Conservation (phyloP, 2,113 vertebrate species). For the Riparia riparia region DNA sequence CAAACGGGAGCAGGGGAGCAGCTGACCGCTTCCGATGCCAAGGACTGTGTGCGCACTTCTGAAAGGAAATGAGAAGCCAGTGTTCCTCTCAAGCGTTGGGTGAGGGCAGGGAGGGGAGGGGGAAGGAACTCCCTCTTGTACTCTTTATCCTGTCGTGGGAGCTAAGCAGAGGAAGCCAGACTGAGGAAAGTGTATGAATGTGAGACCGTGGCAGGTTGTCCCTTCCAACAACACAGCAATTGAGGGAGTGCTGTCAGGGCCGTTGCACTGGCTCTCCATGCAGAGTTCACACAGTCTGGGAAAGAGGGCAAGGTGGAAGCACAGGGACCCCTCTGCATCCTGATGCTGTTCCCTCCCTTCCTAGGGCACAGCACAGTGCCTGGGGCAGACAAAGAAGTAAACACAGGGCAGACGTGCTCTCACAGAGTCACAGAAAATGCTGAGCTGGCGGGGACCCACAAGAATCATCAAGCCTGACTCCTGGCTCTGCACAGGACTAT, state of each 20-base stretch:
- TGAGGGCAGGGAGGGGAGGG: neutral
- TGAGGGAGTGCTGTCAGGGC: neutral
- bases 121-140: neutral
- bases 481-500: neutral
- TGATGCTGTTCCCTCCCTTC: neutral
- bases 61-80: neutral
- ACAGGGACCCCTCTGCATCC: neutral
- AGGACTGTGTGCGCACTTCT: neutral
- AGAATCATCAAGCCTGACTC: neutral
- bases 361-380: accelerated
- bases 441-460: neutral
- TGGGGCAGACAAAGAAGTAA: neutral
- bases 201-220: neutral
- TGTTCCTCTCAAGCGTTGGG: neutral
- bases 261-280: accelerated
- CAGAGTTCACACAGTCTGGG: neutral
- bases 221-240: neutral
- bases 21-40: constrained; percentile 14
- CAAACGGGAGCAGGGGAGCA: neutral
- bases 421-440: neutral
- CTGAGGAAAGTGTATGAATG: neutral
- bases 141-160: neutral
- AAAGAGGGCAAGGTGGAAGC: accelerated
- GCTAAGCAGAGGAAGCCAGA: neutral
- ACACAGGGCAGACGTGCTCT: neutral